Conservation (phyloP, 2,888 invertebrate species). For the Dioctria rufipes region DNA sequence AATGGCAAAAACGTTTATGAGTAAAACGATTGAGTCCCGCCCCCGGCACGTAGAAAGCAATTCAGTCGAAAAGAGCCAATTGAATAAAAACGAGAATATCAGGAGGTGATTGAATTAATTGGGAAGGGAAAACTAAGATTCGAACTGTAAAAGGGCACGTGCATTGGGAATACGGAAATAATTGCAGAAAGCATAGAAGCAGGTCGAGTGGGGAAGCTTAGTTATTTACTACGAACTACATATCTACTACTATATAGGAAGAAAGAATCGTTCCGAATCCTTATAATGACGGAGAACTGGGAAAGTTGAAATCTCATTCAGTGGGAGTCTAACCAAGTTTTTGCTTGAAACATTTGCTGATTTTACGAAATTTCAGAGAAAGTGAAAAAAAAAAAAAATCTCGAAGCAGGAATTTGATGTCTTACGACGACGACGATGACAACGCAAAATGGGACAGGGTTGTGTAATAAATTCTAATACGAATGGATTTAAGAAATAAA, state of each 20-base stretch:
- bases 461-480: conserved; percentile 1
- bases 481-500: no score
- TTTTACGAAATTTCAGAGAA: conserved; percentile 12
- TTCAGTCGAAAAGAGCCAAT: conserved; percentile 17
- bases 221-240: no score
- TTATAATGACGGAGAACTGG: no score
- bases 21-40: neutral
- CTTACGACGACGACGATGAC: neutral
- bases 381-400: conserved; percentile 5
- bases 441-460: neutral
- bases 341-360: conserved; percentile 21
- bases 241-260: no score
- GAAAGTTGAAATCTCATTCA: neutral
- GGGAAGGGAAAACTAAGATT: conserved; percentile 33
- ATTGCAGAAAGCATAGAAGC: neutral
- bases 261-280: no score
- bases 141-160: neutral
- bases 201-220: no score
- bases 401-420: conserved; percentile 17
- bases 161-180: conserved; percentile 23
- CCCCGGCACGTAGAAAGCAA: neutral
- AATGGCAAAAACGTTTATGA: neutral
- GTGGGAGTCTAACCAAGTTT: conserved; percentile 10
- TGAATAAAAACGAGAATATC: conserved; percentile 39
- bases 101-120: conserved; percentile 30